Percentiles rank a stretch among this genome's conserved stretches.
These are phyloP conservation scores for Uloborus plumipes DNA, from an alignment of 2,888 invertebrate species.

Conservation along the genomic window DNA sequence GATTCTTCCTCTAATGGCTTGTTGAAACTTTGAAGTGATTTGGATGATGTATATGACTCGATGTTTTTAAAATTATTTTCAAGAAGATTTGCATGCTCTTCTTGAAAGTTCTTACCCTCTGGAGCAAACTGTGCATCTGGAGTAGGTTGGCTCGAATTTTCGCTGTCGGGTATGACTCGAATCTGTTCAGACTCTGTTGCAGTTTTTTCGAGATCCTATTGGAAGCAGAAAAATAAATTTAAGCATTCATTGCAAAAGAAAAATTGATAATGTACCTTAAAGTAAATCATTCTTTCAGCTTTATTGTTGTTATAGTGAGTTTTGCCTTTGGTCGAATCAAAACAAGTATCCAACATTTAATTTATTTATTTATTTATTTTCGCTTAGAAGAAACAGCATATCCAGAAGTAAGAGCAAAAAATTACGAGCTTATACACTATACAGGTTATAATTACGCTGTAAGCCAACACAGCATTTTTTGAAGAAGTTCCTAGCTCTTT, in stretches of 20 bases:
- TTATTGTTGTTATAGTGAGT: background rate
- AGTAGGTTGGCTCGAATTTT: background rate
- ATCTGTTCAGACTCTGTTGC: constrained; percentile 29
- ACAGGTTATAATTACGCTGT: too few species aligned
- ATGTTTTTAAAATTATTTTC: background rate
- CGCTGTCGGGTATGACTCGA: constrained; percentile 11
- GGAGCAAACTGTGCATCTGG: background rate
- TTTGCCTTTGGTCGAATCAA: background rate
- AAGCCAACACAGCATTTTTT: too few species aligned
- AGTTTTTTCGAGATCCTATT: constrained; percentile 49
- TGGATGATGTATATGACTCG: background rate
- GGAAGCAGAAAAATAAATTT: background rate
- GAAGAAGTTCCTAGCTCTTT: too few species aligned
- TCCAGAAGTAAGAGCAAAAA: too few species aligned
- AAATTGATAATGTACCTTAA: too few species aligned
- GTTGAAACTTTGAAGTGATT: too few species aligned
- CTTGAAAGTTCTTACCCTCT: background rate
- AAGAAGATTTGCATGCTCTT: background rate
- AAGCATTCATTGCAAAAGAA: background rate
- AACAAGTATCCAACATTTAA: background rate
- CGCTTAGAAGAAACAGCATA: too few species aligned
- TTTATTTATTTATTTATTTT: background rate
- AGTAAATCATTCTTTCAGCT: background rate
- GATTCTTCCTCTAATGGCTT: background rate
- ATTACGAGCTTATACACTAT: too few species aligned